Evolutionary conservation across 2,888 invertebrate genomes (phyloP).

Genomic region (Lutraria lutraria): DNA sequence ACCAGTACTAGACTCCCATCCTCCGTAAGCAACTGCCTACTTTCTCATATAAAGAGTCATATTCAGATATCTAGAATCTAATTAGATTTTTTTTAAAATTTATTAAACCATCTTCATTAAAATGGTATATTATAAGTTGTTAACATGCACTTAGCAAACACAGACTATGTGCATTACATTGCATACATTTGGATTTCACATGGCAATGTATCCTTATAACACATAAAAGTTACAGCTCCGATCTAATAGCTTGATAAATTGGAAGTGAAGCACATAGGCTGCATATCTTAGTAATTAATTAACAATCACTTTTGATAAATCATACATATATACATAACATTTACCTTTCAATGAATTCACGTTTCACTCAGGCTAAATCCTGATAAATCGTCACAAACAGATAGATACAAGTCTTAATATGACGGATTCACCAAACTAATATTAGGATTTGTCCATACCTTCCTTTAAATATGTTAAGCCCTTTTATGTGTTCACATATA

Average conservation of each 20-base stretch:
- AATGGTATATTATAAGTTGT: neutral
- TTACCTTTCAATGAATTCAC: neutral
- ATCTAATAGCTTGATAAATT: neutral
- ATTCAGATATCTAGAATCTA: neutral
- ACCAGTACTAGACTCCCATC: too few relatives aligned
- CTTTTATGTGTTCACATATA: neutral
- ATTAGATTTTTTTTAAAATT: neutral
- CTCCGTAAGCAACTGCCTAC: too few relatives aligned
- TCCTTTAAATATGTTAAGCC: neutral
- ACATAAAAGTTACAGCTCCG: neutral
- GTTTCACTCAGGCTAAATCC: neutral
- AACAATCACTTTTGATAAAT: neutral
- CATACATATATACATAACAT: neutral
- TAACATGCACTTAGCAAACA: neutral
- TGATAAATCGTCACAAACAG: neutral
- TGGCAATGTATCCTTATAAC: neutral
- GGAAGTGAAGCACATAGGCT: neutral
- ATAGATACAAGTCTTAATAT: neutral
- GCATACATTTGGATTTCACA: neutral
- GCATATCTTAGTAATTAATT: neutral
- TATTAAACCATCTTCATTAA: neutral
- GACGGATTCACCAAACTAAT: neutral
- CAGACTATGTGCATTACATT: neutral
- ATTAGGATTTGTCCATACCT: neutral
- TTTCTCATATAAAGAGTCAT: too few relatives aligned